Percentiles rank a stretch among this genome's conserved stretches.
phyloP scores from a whole-genome alignment of 2,113 vertebrate genomes.

The Corydoras maculifer region DNA sequence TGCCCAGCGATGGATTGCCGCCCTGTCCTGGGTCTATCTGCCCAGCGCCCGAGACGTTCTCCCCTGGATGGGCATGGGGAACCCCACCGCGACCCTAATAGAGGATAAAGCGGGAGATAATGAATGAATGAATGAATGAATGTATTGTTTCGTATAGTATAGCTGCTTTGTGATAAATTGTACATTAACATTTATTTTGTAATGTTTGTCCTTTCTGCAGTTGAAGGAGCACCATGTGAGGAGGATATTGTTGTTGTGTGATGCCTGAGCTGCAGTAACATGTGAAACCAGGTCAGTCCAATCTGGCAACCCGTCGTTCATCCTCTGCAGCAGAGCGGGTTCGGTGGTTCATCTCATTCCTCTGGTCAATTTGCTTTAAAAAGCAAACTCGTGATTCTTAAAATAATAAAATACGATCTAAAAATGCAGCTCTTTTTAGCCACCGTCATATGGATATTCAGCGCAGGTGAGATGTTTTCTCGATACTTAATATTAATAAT shows the following conservation, averaged over 20 bases:
- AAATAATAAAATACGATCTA: background rate
- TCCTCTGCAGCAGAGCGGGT: background rate
- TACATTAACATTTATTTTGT: no score
- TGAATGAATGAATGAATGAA: no score
- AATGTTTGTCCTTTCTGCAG: background rate
- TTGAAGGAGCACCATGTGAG: no score
- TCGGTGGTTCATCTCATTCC: background rate
- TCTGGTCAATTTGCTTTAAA: conserved; percentile 6
- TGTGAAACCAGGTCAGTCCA: conserved; percentile 16
- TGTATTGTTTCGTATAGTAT: no score
- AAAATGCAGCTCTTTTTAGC: conserved; percentile 2
- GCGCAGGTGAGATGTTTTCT: conserved; percentile 5
- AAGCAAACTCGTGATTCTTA: background rate
- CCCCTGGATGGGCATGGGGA: no score
- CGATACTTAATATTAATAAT: no score
- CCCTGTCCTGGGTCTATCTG: no score
- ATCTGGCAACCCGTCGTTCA: conserved; percentile 19
- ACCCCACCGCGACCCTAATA: no score
- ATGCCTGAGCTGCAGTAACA: background rate
- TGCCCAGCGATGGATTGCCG: no score
- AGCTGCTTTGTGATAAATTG: no score
- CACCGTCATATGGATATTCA: background rate
- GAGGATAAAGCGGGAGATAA: no score
- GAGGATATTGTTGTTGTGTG: background rate
- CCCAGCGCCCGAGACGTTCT: no score